phyloP scores from a whole-genome alignment of 2,888 invertebrate species.

The Crepidodera aurea region DNA sequence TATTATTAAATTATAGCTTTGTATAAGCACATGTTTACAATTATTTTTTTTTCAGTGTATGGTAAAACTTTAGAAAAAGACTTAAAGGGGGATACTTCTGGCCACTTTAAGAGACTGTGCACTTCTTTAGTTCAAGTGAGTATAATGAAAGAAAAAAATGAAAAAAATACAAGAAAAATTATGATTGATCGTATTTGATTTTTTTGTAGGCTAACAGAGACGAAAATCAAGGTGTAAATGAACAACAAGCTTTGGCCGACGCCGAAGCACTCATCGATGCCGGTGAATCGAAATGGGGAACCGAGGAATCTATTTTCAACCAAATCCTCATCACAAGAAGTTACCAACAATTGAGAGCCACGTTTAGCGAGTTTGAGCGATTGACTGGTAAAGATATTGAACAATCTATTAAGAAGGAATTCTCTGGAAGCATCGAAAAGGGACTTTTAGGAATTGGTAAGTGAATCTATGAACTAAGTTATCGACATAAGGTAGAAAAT shows the following conservation, averaged over 20 bases:
- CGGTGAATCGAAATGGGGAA: conserved; percentile 88
- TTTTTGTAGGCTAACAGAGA: conserved; percentile 81
- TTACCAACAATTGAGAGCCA: conserved; percentile 85
- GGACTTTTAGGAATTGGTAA: conserved; percentile 89
- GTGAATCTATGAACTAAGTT: conserved; percentile 47
- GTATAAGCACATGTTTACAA: too few species aligned
- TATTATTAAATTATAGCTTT: too few species aligned
- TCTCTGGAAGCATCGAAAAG: conserved; percentile 86
- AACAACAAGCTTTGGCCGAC: conserved; percentile 80
- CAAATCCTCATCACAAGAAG: conserved; percentile 85
- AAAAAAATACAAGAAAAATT: too few species aligned
- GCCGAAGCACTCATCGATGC: conserved; percentile 81
- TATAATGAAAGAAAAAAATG: too few species aligned
- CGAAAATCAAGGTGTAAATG: conserved; percentile 87
- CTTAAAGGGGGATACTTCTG: conserved; percentile 91
- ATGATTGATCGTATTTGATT: too few species aligned
- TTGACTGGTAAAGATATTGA: conserved; percentile 85
- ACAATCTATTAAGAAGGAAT: conserved; percentile 84
- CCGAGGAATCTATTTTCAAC: conserved; percentile 90
- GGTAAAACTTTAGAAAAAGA: conserved; percentile 84
- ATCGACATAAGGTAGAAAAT: too few species aligned
- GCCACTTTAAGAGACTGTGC: conserved; percentile 92
- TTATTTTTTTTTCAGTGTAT: conserved; percentile 70
- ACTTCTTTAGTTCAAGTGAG: conserved; percentile 79
- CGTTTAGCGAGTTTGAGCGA: conserved; percentile 86